Evolutionary conservation across 2,113 vertebrate genomes (phyloP).

Genomic region (Lophochroa leadbeateri): DNA sequence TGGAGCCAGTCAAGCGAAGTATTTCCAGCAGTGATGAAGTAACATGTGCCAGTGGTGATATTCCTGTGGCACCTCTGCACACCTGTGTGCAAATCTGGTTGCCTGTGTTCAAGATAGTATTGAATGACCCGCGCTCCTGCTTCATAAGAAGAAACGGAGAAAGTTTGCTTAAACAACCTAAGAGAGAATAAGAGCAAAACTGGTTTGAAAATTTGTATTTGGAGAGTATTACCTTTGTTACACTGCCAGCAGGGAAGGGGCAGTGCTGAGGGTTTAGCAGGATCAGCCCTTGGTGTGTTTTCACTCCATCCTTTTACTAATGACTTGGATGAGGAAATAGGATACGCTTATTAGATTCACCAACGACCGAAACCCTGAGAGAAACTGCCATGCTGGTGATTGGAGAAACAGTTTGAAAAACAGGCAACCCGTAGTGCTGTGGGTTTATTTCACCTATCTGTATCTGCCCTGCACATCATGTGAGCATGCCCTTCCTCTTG

Average conservation of each 20-base stretch:
- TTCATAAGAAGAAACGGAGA: background rate
- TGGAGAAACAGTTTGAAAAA: background rate
- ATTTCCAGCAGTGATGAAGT: background rate
- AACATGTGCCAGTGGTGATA: background rate
- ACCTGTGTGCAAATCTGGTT: background rate
- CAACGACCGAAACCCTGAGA: background rate
- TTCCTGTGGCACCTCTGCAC: background rate
- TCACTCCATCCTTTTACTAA: background rate
- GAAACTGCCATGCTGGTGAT: rapidly evolving
- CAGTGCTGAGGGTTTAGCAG: background rate
- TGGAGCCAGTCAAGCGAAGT: background rate
- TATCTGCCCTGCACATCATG: background rate
- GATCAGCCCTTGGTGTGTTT: background rate
- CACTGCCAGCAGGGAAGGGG: background rate
- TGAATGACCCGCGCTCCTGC: background rate
- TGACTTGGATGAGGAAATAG: background rate
- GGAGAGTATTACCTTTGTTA: background rate
- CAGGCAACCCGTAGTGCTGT: background rate
- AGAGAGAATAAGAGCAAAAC: background rate
- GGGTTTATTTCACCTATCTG: background rate
- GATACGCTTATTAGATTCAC: background rate
- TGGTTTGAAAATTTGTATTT: background rate
- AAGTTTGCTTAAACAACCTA: background rate
- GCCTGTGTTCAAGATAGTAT: background rate
- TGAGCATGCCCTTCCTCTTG: background rate